Percentiles rank a stretch among this genome's conserved stretches.
These are phyloP conservation scores for Fistularia commersonii DNA, from an alignment of 2,797 vertebrate species.

Conservation along the genomic window DNA sequence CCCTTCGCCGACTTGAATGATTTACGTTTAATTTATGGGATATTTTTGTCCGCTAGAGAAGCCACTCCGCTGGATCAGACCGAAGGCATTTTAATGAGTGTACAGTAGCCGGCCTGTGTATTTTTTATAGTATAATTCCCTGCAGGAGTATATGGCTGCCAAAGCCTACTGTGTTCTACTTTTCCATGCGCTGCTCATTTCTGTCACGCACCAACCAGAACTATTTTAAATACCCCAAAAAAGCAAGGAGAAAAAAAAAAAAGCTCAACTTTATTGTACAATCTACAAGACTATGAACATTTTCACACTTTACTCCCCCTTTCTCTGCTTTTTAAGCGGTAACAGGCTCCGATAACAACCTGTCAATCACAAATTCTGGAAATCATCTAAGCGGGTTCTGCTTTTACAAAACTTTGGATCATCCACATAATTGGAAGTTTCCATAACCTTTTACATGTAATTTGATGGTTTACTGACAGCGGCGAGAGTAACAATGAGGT, in stretches of 20 bases:
- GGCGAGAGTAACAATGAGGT: no score
- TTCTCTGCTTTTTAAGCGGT: slow-evolving; percentile 3
- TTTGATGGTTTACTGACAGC: no score
- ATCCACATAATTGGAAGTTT: slow-evolving; percentile 5
- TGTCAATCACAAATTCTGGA: slow-evolving; percentile 16
- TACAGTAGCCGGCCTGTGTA: slow-evolving; percentile 45
- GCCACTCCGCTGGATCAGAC: slow-evolving; percentile 38
- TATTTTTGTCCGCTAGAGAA: slow-evolving; percentile 21
- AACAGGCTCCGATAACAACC: slow-evolving; percentile 13
- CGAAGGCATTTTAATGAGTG: slow-evolving; percentile 56
- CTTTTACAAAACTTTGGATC: not conserved
- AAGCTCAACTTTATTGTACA: slow-evolving; percentile 20
- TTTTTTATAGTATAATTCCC: slow-evolving; percentile 54
- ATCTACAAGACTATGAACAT: slow-evolving; percentile 28
- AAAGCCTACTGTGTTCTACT: slow-evolving; percentile 60
- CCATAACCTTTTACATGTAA: no score
- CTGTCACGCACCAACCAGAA: slow-evolving; percentile 15
- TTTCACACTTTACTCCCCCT: slow-evolving; percentile 13
- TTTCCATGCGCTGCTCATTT: slow-evolving; percentile 37
- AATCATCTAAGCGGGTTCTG: slow-evolving; percentile 8
- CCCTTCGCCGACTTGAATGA: slow-evolving; percentile 20
- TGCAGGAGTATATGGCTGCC: slow-evolving; percentile 49
- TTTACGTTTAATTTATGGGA: slow-evolving; percentile 34
- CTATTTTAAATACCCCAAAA: slow-evolving; percentile 42
- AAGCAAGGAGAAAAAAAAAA: slow-evolving; percentile 17